phyloP scores from a whole-genome alignment of 2,888 invertebrate species.

The Macroteleia sp. region DNA sequence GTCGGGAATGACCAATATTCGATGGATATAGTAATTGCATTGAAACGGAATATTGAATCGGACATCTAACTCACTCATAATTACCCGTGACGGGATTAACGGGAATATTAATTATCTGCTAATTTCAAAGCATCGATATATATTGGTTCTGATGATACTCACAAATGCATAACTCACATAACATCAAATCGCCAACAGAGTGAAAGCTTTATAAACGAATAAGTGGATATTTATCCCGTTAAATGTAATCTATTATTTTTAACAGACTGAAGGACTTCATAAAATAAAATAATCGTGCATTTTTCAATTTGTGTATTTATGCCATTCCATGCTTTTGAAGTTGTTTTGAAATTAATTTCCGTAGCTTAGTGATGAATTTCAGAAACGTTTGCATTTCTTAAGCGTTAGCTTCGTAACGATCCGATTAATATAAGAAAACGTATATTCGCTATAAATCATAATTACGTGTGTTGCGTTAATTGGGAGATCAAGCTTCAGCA shows the following conservation, averaged over 20 bases:
- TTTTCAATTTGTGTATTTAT: too few species aligned
- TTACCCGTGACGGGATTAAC: conserved; percentile 72
- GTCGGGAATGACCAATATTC: conserved; percentile 39
- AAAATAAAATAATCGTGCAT: too few species aligned
- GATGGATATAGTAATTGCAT: conserved; percentile 69
- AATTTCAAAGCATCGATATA: conserved; percentile 59
- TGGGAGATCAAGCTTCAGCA: conserved; percentile 7
- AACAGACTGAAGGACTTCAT: too few species aligned
- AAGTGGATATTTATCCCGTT: background rate
- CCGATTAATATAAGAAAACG: background rate
- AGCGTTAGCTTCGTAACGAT: background rate
- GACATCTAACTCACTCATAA: conserved; percentile 75
- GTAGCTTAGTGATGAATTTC: too few species aligned
- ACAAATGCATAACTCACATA: conserved; percentile 6
- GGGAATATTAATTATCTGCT: conserved; percentile 70
- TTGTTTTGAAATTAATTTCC: conserved; percentile 14
- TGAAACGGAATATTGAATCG: conserved; percentile 72
- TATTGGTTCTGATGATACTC: conserved; percentile 17
- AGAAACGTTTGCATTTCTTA: too few species aligned
- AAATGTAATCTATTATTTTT: too few species aligned
- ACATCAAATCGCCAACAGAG: conserved; percentile 12
- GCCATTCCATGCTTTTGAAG: too few species aligned
- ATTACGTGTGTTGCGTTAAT: conserved; percentile 12
- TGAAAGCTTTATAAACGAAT: conserved; percentile 11
- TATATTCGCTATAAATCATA: background rate